Evolutionary conservation across 1,140 invertebrate species (phyloP), one percentile per base, ranked within the genome.

Genomic region (Tetramorium parvispinum): DNA sequence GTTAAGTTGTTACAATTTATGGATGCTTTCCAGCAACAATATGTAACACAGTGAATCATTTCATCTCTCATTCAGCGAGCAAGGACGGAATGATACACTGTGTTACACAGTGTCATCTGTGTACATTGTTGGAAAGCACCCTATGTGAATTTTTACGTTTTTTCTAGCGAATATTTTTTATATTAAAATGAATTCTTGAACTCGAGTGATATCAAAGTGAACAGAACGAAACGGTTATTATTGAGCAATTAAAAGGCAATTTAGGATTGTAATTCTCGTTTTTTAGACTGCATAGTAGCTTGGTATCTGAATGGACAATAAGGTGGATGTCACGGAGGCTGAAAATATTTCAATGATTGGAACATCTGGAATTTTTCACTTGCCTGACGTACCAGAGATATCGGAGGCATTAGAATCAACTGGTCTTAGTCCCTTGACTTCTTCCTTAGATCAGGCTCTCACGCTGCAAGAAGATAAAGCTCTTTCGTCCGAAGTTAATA

Each of bases 291-390:
- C 16, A 27, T 77, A 21, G 11, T 85, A 70, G 78, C 59, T 88
- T 76, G 24, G 18, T 87, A 88, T 93, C 91, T 93, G 94, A 95
- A 95, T 95, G 95, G 95, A 94, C 92, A 93, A 92, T 90, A 91
- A 93, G 85, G 90, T 91, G 83, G 88, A 89, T 91, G 87, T 86
- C 86, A 88, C 91, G 66, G 93, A 94, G 93, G 90, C 91, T 89
- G 93, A 93, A 93, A 93, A 91, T 91, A 93, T 92, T 92, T 93
- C 93, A 90, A 94, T 94, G 94, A 94, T 94, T 83, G 93, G 93
- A 91, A 93, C 93, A 18, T 89, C 93, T 87, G 92, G 85, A 88
- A 91, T 92, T 88, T 92, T 91, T 85, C 91, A 94, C 70, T 89
- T 92, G 59, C 88, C 91, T 91, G 93, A 94, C 32, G 90, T 79